These are phyloP conservation scores for Hylomyscus alleni DNA, from an alignment of 2,797 vertebrate species.

Conservation along the genomic window DNA sequence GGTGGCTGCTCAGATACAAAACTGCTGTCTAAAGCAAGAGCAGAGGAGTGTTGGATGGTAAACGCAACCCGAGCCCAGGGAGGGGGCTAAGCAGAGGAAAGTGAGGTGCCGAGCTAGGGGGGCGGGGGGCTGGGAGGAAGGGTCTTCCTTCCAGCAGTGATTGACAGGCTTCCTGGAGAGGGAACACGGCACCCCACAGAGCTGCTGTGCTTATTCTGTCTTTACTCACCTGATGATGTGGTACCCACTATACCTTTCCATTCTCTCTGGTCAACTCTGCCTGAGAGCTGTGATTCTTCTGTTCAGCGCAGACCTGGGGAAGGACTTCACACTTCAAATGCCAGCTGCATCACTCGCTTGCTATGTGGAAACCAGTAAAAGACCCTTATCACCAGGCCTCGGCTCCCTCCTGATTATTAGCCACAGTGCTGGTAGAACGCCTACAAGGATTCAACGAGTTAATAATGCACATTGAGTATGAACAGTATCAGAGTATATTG, in stretches of 20 bases:
- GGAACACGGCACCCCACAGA: neutral
- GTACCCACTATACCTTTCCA: neutral
- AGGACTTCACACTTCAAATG: neutral
- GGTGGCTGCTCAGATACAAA: constrained; percentile 70
- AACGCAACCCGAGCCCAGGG: neutral
- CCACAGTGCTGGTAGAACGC: neutral
- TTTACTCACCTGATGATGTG: neutral
- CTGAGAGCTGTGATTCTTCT: neutral
- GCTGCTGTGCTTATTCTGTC: neutral
- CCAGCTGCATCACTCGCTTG: neutral
- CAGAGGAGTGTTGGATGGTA: constrained; percentile 7
- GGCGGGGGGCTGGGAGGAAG: neutral
- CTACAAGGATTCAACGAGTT: neutral
- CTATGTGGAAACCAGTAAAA: neutral
- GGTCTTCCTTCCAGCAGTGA: neutral
- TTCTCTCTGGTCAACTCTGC: neutral
- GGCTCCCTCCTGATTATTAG: neutral
- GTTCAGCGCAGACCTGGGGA: neutral
- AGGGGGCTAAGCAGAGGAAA: neutral
- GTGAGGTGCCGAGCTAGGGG: neutral
- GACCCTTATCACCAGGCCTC: neutral
- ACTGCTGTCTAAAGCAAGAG: constrained; percentile 58
- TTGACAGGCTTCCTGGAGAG: neutral
- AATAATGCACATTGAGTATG: neutral
- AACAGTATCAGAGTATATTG: neutral